phyloP scores from a whole-genome alignment of 37 sponge, comb jelly and placozoan genomes.

The Ephydatia muelleri region DNA sequence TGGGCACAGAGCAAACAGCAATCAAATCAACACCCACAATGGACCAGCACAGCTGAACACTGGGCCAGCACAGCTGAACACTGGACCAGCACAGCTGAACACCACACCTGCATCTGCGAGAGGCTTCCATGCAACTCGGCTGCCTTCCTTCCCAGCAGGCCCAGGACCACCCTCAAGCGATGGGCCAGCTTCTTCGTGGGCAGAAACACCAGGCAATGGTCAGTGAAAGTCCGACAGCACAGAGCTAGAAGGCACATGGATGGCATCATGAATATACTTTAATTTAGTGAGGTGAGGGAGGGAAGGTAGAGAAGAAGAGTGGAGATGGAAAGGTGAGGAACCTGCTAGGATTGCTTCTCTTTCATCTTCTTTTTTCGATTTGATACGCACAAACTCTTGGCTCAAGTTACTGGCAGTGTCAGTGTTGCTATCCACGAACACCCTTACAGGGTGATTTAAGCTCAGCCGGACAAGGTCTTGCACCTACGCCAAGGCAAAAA shows the following conservation, averaged over 20 bases:
- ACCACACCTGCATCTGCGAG: constrained; percentile 89
- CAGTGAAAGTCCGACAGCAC: constrained; percentile 89
- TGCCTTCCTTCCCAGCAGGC: constrained; percentile 82
- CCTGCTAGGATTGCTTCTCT: constrained; percentile 85
- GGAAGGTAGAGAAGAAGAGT: no score
- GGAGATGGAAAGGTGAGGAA: neutral
- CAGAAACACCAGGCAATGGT: constrained; percentile 89
- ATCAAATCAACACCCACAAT: no score
- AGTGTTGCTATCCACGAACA: constrained; percentile 96
- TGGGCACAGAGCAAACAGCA: no score
- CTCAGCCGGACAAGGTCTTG: constrained; percentile 89
- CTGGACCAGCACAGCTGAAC: no score
- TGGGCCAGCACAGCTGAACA: no score
- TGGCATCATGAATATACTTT: neutral
- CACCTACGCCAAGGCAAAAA: constrained; percentile 49
- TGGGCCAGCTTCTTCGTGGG: constrained; percentile 90
- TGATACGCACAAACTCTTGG: constrained; percentile 95
- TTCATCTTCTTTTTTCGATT: constrained; percentile 68
- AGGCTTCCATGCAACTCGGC: constrained; percentile 96
- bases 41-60: no score
- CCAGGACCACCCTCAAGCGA: constrained; percentile 82
- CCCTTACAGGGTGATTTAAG: constrained; percentile 87
- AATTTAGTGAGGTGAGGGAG: neutral
- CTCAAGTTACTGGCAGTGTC: constrained; percentile 90
- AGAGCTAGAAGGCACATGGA: constrained; percentile 55